Evolutionary conservation across 2,888 invertebrate genomes (phyloP), one percentile per base, ranked within the genome.

Genomic region (Eugnorisma glareosa): DNA sequence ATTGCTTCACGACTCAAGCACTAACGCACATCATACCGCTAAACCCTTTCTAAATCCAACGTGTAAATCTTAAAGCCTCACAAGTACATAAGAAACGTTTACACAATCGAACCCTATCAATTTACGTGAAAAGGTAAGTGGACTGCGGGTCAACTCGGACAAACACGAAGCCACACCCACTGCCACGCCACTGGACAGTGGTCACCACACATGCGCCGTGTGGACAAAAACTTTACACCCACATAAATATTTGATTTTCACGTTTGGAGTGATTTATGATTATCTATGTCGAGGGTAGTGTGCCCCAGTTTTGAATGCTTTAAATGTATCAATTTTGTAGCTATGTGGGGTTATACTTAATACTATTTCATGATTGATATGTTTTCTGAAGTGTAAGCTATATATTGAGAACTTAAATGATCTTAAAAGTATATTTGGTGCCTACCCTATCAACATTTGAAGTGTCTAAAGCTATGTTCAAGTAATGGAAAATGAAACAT

Each of bases 181-280:
- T 85, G 90, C 83, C 87, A 73, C 91, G 92, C 89, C 88, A 96
- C 89, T 95, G 96, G 96, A 95, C 96, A 96, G 86, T 95, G 96
- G 96, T 96, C 96, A 96, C 87, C 84, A 93, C 94, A 94, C 96
- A 96, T 95, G 96, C 96, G 96, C 96, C 71, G 84, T 84, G 82
- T 93, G 84, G 84, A 92, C 91, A 91, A 90, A 92, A 91, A 86
- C 80, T 91, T 91, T 90, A 94, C 95, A 93, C 94, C 94, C 94
- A 94, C 94, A 82, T 83, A 87, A 87, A 87, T 88, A 83, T 87
- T 85, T 78, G 82, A 82, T 88, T 86, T 90, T 88, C 87, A 89
- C 80, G 68, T 78, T 75, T 74, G 10, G 31, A 83, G 82, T 87
- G 88, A 88, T 88, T 88, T 88, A 88, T 88, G 70, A 69, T 70